Conservation (phyloP, 2,888 invertebrate genomes). For the Luperina testacea region DNA sequence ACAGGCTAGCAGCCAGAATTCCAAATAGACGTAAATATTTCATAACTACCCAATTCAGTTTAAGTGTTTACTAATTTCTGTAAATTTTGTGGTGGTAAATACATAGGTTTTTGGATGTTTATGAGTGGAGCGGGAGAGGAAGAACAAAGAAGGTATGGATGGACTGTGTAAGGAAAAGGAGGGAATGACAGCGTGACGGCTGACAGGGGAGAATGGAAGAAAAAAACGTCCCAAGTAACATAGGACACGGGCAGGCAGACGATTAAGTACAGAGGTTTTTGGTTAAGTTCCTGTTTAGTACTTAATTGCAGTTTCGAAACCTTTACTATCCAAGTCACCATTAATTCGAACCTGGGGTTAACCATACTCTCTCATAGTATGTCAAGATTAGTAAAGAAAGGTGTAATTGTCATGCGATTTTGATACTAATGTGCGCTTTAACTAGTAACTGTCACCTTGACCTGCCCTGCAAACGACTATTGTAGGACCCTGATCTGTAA, state of each 20-base stretch:
- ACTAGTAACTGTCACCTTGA: slow-evolving; percentile 1
- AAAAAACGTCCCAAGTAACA: not conserved
- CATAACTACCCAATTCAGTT: slow-evolving; percentile 52
- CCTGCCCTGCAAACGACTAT: not conserved
- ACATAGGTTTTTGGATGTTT: not conserved
- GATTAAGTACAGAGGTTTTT: not conserved
- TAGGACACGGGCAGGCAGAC: not conserved
- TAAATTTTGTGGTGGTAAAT: not conserved
- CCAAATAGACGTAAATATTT: slow-evolving; percentile 55
- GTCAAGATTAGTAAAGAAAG: not conserved
- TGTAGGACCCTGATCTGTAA: slow-evolving; percentile 3
- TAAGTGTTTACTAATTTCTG: slow-evolving; percentile 38
- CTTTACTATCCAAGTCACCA: too few species aligned
- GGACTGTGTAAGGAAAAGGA: not conserved
- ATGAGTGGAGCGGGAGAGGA: not conserved
- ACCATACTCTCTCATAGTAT: not conserved
- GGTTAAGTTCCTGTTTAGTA: not conserved
- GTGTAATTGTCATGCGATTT: slow-evolving; percentile 11
- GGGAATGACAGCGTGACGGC: too few species aligned
- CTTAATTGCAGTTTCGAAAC: not conserved
- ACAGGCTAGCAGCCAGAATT: slow-evolving; percentile 66
- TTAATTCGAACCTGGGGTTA: too few species aligned
- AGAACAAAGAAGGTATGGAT: not conserved
- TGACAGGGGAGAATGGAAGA: not conserved
- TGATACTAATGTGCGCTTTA: not conserved